Evolutionary conservation across 2,797 vertebrate genomes (phyloP).

Genomic region (Intellagama lesueurii): DNA sequence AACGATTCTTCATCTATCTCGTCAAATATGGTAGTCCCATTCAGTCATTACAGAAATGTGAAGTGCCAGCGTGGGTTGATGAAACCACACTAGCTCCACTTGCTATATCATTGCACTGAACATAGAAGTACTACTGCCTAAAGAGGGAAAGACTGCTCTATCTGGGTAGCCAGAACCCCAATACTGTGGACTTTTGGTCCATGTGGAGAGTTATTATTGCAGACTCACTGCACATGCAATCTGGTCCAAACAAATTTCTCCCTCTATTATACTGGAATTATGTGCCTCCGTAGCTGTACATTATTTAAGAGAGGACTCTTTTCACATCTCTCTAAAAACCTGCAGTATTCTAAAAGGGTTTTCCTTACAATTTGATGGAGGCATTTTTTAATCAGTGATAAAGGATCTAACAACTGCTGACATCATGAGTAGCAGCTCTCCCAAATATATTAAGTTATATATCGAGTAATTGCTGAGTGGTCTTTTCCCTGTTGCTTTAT

Average conservation of each 20-base stretch:
- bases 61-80: not conserved
- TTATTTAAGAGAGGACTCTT: slow-evolving; percentile 6
- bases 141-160: too few species aligned
- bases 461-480: slow-evolving; percentile 29
- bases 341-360: slow-evolving; percentile 14
- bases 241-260: not conserved
- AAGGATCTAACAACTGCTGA: not conserved
- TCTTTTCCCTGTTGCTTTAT: slow-evolving; percentile 23
- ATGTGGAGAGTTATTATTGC: not conserved
- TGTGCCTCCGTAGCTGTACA: not conserved
- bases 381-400: slow-evolving; percentile 34
- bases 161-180: too few species aligned
- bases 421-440: slow-evolving; percentile 8
- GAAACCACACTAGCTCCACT: not conserved
- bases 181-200: too few species aligned
- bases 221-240: not conserved
- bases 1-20: not conserved
- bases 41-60: not conserved
- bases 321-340: not conserved
- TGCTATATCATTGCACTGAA: too few species aligned
- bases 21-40: not conserved
- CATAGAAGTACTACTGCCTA: too few species aligned
- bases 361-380: slow-evolving; percentile 24
- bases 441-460: slow-evolving; percentile 12
- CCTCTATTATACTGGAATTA: not conserved